These are phyloP conservation scores for Actinostola sp. DNA, from an alignment of 92 coral and sea anemone species.

Conservation along the genomic window DNA sequence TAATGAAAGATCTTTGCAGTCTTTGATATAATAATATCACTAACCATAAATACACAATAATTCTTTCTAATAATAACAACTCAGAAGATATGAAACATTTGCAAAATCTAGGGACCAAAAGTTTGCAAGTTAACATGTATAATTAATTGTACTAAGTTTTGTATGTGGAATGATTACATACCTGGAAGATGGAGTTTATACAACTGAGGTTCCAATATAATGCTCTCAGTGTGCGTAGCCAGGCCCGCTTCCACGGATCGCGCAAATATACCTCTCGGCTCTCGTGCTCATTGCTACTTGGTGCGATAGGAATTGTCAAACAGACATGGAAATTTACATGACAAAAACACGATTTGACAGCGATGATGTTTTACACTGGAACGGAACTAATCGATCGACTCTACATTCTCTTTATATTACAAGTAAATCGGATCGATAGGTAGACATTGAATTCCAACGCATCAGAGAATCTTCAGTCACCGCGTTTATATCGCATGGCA, in stretches of 20 bases:
- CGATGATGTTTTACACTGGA: background rate
- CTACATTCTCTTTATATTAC: background rate
- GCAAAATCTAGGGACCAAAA: no score
- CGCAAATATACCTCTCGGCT: background rate
- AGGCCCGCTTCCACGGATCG: no score
- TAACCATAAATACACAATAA: no score
- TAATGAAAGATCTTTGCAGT: no score
- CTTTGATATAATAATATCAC: no score
- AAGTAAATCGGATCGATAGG: background rate
- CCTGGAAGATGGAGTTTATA: background rate
- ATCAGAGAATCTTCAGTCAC: background rate
- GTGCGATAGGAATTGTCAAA: slow-evolving; percentile 13
- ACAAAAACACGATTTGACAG: slow-evolving; percentile 25
- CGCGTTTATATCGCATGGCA: slow-evolving; percentile 32
- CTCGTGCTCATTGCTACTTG: background rate
- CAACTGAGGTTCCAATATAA: slow-evolving; percentile 1
- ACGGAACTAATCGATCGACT: background rate
- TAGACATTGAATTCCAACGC: slow-evolving; percentile 18
- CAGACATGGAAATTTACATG: slow-evolving; percentile 11
- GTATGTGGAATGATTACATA: background rate
- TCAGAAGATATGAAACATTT: no score
- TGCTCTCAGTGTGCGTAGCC: background rate
- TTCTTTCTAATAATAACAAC: no score
- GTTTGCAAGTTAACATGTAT: no score
- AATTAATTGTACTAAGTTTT: no score